Evolutionary conservation across 2,888 invertebrate species (phyloP).

Genomic region (Noctua pronuba): DNA sequence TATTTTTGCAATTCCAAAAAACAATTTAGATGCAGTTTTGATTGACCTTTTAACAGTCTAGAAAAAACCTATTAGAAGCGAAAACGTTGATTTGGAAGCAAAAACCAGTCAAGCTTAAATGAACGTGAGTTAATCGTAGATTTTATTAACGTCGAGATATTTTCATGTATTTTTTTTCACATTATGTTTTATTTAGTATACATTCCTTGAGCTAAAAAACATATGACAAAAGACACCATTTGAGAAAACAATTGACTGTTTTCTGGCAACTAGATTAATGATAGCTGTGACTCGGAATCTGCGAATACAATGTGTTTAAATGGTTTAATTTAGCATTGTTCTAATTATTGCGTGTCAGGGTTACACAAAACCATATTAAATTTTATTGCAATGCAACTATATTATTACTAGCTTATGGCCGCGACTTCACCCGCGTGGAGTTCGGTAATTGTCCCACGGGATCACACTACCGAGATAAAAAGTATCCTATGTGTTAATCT

Average conservation of each 20-base stretch:
- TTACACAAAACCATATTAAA: neutral
- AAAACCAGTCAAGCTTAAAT: neutral
- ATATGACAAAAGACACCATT: neutral
- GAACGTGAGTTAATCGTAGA: neutral
- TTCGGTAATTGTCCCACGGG: too few relatives aligned
- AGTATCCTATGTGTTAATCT: too few relatives aligned
- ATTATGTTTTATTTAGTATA: neutral
- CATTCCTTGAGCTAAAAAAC: neutral
- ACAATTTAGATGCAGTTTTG: neutral
- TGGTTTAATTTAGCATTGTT: conserved; percentile 25
- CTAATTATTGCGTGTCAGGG: conserved; percentile 15
- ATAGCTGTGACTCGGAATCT: conserved; percentile 2
- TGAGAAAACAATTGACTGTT: conserved; percentile 17
- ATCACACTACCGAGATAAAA: too few relatives aligned
- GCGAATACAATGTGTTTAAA: conserved; percentile 25
- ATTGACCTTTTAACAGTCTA: neutral
- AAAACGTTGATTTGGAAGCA: neutral
- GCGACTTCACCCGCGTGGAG: too few relatives aligned
- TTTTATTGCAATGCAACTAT: neutral
- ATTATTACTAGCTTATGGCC: neutral
- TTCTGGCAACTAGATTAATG: conserved; percentile 12
- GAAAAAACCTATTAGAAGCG: neutral
- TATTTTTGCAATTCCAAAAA: neutral
- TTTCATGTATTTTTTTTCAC: neutral
- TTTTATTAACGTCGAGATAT: neutral